phyloP scores from a whole-genome alignment of 2,797 vertebrate genomes.

The Ambastaia sidthimunki region DNA sequence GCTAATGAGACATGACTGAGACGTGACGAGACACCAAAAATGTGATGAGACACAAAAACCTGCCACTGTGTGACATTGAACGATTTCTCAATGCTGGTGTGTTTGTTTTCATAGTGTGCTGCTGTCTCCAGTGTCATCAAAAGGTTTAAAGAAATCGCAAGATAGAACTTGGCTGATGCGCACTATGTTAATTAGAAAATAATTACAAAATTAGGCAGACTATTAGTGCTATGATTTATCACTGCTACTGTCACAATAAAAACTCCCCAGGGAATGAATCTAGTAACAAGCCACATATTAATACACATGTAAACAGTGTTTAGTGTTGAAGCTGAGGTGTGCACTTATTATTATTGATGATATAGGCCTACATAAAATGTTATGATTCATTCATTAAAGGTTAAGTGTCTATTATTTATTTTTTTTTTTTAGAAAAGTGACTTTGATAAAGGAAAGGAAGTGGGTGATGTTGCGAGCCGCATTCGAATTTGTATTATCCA shows the following conservation, averaged over 20 bases:
- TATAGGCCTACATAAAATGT: neutral
- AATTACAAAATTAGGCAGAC: slow-evolving; percentile 40
- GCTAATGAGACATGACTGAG: slow-evolving; percentile 57
- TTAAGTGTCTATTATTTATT: neutral
- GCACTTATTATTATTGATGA: neutral
- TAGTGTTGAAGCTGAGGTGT: slow-evolving; percentile 14
- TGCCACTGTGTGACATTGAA: neutral
- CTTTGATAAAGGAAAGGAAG: neutral
- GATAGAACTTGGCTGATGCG: slow-evolving; percentile 24
- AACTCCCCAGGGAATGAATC: neutral
- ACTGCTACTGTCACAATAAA: slow-evolving; percentile 28
- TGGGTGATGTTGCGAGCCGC: neutral
- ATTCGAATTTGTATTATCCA: neutral
- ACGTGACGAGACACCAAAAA: slow-evolving; percentile 29
- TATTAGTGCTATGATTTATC: slow-evolving; percentile 41
- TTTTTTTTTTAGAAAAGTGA: neutral
- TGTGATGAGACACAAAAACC: neutral
- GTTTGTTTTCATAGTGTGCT: slow-evolving; percentile 9
- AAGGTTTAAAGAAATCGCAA: slow-evolving; percentile 32
- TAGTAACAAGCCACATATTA: slow-evolving; percentile 9
- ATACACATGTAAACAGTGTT: slow-evolving; percentile 28
- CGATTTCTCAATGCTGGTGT: neutral
- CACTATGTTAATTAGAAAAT: slow-evolving; percentile 16
- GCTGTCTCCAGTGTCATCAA: slow-evolving; percentile 19
- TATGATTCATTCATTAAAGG: neutral